Base-by-base conservation (phyloP, 2,888 invertebrate species). In the Tetragonula carbonaria region DNA sequence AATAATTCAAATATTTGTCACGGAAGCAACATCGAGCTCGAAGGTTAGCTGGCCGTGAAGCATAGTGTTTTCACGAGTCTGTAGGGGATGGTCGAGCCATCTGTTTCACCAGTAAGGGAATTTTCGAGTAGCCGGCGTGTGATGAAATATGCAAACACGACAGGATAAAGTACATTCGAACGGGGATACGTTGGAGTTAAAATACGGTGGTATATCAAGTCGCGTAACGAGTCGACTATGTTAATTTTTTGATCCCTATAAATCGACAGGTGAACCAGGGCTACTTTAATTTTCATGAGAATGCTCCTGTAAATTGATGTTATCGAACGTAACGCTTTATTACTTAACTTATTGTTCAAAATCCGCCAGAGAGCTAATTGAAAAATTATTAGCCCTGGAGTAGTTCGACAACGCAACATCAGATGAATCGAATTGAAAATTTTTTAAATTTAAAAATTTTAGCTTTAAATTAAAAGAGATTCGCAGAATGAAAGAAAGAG, bases 141-240 rank as follows among this genome's bases (percentile, higher is more conserved):
- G 53, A 53, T 74, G 13, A 74, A 75, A 75, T 18, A 75, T 75
- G 55, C 38, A 75, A 75, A 75, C 45, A 11, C 45, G 45, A 66
- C 55, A 38, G 8, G 5, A n/a, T 66, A 38, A 53, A 11, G 4
- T 18, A 53, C 18, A 14, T 23, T 18, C 38, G 18, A 33, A 53
- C 38, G 38, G 18, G 6, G 33, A 38, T 18, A 38, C 16, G 28
- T 63, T 33, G 13, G 8, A 18, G 4, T 14, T n/a, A 23, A n/a
- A 8, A 23, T 38, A 16, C 38, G 11, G 18, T 38, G 38, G 18
- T n/a, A 57, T 5, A 23, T 18, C 14, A 18, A 59, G 18, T n/a
- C 55, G 8, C 18, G 38, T n/a, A 38, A 55, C 23, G 11, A 45
- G 55, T 4, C 8, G 45, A 57, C 45, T 45, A 72, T 72, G 57